These are phyloP conservation scores for Gymnothorax javanicus DNA, from an alignment of 2,797 vertebrate genomes.

Conservation along the genomic window DNA sequence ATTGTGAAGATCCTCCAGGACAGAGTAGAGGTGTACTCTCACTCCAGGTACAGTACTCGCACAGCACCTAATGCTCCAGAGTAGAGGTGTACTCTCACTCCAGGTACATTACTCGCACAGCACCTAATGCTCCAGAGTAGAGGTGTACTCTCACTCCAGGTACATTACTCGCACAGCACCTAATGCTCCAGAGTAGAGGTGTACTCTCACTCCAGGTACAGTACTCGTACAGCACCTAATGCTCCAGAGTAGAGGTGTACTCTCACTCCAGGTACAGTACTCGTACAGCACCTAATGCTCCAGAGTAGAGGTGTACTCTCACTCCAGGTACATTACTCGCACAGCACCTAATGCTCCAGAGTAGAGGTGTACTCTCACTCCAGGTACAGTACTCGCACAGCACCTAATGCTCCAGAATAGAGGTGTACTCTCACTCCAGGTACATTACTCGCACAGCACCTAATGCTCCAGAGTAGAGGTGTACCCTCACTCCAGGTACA, in stretches of 20 bases:
- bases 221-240: background rate
- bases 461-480: background rate
- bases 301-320: background rate
- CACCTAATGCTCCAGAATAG: background rate
- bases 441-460: background rate
- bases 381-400: no score
- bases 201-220: no score
- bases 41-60: slow-evolving; percentile 77
- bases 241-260: background rate
- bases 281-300: background rate
- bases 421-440: background rate
- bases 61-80: no score
- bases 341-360: background rate
- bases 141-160: background rate
- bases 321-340: no score
- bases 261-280: no score
- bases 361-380: background rate
- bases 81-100: no score
- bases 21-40: slow-evolving; percentile 92
- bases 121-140: no score
- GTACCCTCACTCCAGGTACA: no score
- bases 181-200: background rate
- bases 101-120: no score
- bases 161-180: background rate
- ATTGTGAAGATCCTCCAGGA: slow-evolving; percentile 90